Percentiles rank a stretch among this genome's conserved stretches.
phyloP scores from a whole-genome alignment of 1,140 invertebrate species.

The Dinothrombium tinctorium region DNA sequence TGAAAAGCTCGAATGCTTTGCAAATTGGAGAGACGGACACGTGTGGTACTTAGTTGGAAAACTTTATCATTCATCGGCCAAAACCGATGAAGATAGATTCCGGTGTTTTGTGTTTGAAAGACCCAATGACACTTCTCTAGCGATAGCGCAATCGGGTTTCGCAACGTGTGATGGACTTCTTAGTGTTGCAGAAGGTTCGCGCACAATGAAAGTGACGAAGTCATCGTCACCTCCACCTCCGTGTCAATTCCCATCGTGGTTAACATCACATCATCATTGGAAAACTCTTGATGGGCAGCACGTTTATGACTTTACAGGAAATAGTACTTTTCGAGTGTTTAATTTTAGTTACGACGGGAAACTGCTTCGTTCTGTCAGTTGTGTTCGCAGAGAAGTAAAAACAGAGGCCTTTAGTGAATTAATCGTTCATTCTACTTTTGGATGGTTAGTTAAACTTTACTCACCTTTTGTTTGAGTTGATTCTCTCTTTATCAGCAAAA shows the following conservation, averaged over 20 bases:
- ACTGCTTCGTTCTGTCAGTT: slow-evolving; percentile 10
- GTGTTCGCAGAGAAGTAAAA: slow-evolving; percentile 9
- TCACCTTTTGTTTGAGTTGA: background rate
- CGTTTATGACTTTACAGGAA: slow-evolving; percentile 13
- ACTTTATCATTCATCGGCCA: slow-evolving; percentile 46
- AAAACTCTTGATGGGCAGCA: slow-evolving; percentile 15
- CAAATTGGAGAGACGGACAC: slow-evolving; percentile 67
- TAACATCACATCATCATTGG: slow-evolving; percentile 13
- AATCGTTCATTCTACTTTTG: slow-evolving; percentile 14
- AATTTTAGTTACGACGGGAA: slow-evolving; percentile 11
- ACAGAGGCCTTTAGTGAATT: slow-evolving; percentile 8
- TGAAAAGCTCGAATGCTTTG: slow-evolving; percentile 59
- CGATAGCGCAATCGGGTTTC: slow-evolving; percentile 60
- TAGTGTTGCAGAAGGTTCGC: slow-evolving; percentile 46
- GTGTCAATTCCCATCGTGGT: slow-evolving; percentile 16
- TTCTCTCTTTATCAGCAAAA: background rate
- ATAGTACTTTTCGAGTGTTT: slow-evolving; percentile 12
- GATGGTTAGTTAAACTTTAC: slow-evolving; percentile 14
- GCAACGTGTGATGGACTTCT: slow-evolving; percentile 63
- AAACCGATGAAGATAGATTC: slow-evolving; percentile 68
- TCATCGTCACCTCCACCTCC: slow-evolving; percentile 23
- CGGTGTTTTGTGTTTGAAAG: slow-evolving; percentile 43
- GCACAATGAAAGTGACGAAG: slow-evolving; percentile 44
- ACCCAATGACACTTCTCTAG: slow-evolving; percentile 29
- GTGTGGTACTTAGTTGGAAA: slow-evolving; percentile 58